Evolutionary conservation across 1,140 invertebrate species (phyloP).

Genomic region (Mesaphorura yosii): DNA sequence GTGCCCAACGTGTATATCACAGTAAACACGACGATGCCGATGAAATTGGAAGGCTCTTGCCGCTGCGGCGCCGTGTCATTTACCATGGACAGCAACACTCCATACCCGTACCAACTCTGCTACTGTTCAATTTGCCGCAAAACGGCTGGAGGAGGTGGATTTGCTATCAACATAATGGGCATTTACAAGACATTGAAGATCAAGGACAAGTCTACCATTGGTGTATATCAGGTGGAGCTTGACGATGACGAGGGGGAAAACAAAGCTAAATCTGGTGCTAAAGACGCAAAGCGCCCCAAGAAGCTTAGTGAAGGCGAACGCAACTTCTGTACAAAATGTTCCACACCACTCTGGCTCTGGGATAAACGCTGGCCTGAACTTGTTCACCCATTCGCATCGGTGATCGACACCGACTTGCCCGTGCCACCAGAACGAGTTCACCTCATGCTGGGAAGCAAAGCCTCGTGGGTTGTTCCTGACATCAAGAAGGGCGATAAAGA

Average conservation of each 20-base stretch:
- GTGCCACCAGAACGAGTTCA: slow-evolving; percentile 5
- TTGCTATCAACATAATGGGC: slow-evolving; percentile 14
- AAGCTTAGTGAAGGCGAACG: background rate
- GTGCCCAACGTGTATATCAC: too few relatives aligned
- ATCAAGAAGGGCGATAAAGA: slow-evolving; percentile 6
- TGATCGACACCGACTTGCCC: slow-evolving; percentile 13
- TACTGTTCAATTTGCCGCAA: slow-evolving; percentile 15
- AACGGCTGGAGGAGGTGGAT: slow-evolving; percentile 8
- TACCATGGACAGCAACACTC: slow-evolving; percentile 9
- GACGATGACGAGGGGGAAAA: too few relatives aligned
- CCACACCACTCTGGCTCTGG: background rate
- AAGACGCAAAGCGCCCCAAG: background rate
- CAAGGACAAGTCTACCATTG: background rate
- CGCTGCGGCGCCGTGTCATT: slow-evolving; percentile 3
- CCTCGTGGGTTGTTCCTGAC: slow-evolving; percentile 5
- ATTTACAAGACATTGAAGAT: background rate
- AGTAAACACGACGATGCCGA: too few relatives aligned
- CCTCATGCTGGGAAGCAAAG: slow-evolving; percentile 8
- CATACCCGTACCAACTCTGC: slow-evolving; percentile 10
- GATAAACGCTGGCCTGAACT: slow-evolving; percentile 14
- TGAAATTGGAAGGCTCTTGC: slow-evolving; percentile 7
- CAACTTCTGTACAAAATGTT: slow-evolving; percentile 7
- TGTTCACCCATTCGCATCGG: slow-evolving; percentile 11
- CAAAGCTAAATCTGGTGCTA: background rate
- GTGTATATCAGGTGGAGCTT: background rate